phyloP scores from a whole-genome alignment of 2,113 vertebrate genomes.

The Pomatorhinus ruficollis region DNA sequence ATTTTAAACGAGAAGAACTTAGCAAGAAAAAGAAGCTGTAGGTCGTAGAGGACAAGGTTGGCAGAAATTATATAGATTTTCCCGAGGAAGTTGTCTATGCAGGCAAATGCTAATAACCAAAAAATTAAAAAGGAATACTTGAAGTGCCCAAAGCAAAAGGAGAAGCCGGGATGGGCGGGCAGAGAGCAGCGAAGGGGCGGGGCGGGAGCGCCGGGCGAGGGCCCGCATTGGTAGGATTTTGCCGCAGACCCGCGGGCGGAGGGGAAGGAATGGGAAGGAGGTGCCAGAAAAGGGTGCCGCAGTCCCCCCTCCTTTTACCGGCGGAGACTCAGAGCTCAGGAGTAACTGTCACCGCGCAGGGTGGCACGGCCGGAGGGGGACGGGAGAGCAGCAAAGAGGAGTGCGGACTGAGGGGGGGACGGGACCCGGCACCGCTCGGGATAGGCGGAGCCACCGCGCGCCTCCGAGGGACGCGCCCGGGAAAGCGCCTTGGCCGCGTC shows the following conservation, averaged over 20 bases:
- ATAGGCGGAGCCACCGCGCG: too few species aligned
- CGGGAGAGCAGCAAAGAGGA: too few species aligned
- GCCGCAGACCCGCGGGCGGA: neutral
- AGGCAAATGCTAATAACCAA: rapidly evolving
- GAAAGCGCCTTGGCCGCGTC: neutral
- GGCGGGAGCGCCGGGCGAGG: neutral
- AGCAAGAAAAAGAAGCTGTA: neutral
- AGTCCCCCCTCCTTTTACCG: too few species aligned
- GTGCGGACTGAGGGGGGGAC: neutral
- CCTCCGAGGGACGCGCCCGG: rapidly evolving
- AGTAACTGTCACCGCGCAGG: rapidly evolving
- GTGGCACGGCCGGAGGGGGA: too few species aligned
- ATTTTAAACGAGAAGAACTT: rapidly evolving
- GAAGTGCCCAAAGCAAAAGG: rapidly evolving
- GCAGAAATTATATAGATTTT: too few species aligned
- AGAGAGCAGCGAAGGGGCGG: neutral
- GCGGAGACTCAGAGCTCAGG: neutral
- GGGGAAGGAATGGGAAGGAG: neutral
- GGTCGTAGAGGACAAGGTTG: rapidly evolving
- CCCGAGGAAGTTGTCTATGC: rapidly evolving
- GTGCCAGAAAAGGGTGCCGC: neutral
- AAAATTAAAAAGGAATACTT: rapidly evolving
- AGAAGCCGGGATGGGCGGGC: neutral
- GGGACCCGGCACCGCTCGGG: rapidly evolving
- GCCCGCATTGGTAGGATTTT: conserved; percentile 15